phyloP scores from a whole-genome alignment of 2,797 vertebrate species.

The Chelidonichthys spinosus region DNA sequence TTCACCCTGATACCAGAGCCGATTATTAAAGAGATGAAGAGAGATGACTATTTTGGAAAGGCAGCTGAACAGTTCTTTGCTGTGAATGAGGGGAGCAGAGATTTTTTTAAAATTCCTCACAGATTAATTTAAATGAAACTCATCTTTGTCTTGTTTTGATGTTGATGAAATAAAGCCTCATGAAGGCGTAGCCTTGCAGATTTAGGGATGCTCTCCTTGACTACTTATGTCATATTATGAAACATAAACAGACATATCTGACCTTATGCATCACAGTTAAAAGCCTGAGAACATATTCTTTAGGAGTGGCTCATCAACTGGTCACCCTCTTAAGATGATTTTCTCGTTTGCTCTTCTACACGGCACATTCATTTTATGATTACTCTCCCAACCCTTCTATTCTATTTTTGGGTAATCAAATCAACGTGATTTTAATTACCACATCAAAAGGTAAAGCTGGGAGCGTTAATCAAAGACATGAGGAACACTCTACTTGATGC shows the following conservation, averaged over 20 bases:
- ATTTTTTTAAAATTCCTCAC: too few relatives aligned
- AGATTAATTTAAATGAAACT: too few relatives aligned
- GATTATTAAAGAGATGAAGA: slow-evolving; percentile 1
- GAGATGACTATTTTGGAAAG: slow-evolving; percentile 1
- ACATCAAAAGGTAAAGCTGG: slow-evolving; percentile 7
- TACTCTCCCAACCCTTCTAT: neutral
- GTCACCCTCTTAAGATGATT: neutral
- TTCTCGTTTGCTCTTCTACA: neutral
- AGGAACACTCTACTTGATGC: slow-evolving; percentile 11
- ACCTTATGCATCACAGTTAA: neutral
- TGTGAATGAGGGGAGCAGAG: neutral
- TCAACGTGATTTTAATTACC: slow-evolving; percentile 5
- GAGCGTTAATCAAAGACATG: neutral
- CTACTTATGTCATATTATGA: neutral
- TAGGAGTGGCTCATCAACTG: neutral
- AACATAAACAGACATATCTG: neutral
- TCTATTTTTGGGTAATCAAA: neutral
- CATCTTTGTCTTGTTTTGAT: neutral
- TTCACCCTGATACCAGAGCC: slow-evolving; percentile 9
- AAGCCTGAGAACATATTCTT: neutral
- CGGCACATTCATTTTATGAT: neutral
- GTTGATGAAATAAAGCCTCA: neutral
- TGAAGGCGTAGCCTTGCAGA: neutral
- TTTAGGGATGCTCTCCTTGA: neutral
- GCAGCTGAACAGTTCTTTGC: slow-evolving; percentile 1